Conservation (phyloP, 2,113 vertebrate genomes). For the Geococcyx californianus region DNA sequence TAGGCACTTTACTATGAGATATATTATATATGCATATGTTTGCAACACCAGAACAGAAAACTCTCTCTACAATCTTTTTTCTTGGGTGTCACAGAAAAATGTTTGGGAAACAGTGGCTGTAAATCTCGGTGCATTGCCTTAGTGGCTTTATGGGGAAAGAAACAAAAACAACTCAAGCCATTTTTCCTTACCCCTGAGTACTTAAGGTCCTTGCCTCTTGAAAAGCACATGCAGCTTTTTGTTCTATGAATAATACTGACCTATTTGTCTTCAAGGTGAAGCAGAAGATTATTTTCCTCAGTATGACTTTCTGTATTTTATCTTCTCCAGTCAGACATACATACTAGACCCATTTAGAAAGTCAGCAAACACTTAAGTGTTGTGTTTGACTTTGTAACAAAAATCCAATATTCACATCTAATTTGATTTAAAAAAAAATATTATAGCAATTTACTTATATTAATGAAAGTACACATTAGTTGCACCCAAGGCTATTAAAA, state of each 20-base stretch:
- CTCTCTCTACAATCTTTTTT: not conserved
- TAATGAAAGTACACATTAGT: not conserved
- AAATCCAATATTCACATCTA: not conserved
- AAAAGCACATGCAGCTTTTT: not conserved
- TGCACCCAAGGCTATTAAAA: not conserved
- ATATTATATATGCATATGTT: not conserved
- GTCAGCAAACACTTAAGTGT: not conserved
- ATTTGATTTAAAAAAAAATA: not conserved
- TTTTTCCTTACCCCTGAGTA: constrained; percentile 4
- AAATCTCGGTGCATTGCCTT: not conserved
- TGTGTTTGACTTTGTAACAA: not conserved
- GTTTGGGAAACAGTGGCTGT: not conserved
- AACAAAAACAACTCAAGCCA: constrained; percentile 27
- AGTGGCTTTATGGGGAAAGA: not conserved
- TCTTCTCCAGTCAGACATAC: not conserved
- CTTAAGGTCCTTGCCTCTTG: not conserved
- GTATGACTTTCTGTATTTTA: not conserved
- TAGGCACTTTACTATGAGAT: not conserved
- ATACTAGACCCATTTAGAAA: not conserved
- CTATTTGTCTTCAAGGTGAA: constrained; percentile 38
- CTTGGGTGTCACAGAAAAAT: not conserved
- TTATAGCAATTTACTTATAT: not conserved
- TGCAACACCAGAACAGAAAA: not conserved
- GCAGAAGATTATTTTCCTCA: not conserved
- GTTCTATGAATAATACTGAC: constrained; percentile 50